Percentiles rank a stretch among this genome's conserved stretches.
Conservation (phyloP, 2,113 vertebrate species). For the Colinus virginianus region DNA sequence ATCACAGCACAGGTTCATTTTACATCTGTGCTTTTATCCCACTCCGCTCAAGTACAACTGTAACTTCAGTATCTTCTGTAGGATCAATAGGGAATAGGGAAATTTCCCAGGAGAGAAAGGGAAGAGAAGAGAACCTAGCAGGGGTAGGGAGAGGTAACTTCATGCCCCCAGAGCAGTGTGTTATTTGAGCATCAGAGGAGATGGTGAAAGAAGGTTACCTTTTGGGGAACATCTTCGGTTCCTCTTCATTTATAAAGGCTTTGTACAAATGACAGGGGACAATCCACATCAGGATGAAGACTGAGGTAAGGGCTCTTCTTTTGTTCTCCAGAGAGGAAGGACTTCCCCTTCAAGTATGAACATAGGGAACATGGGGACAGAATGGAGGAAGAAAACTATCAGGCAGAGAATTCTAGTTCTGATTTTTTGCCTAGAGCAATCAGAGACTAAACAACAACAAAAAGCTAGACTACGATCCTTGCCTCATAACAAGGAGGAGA, state of each 20-base stretch:
- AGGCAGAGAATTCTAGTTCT: background rate
- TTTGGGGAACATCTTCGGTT: background rate
- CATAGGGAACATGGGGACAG: background rate
- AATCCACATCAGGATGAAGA: background rate
- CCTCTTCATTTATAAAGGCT: background rate
- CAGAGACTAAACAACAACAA: background rate
- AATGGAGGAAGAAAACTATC: background rate
- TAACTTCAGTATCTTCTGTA: background rate
- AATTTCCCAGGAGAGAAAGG: background rate
- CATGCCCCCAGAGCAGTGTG: background rate
- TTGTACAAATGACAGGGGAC: background rate
- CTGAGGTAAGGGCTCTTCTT: background rate
- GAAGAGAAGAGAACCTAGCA: background rate
- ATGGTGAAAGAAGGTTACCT: background rate
- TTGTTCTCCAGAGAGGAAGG: background rate
- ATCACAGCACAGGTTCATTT: constrained; percentile 35
- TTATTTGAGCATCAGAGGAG: background rate
- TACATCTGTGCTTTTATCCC: constrained; percentile 52
- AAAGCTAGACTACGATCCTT: background rate
- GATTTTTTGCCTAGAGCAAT: background rate
- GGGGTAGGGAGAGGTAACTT: background rate
- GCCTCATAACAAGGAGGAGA: background rate
- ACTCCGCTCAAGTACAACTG: constrained; percentile 20
- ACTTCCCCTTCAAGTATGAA: background rate
- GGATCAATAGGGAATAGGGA: background rate